These are phyloP conservation scores for Oikopleura dioica DNA, from an alignment of 23 tunicate genomes.

Conservation along the genomic window DNA sequence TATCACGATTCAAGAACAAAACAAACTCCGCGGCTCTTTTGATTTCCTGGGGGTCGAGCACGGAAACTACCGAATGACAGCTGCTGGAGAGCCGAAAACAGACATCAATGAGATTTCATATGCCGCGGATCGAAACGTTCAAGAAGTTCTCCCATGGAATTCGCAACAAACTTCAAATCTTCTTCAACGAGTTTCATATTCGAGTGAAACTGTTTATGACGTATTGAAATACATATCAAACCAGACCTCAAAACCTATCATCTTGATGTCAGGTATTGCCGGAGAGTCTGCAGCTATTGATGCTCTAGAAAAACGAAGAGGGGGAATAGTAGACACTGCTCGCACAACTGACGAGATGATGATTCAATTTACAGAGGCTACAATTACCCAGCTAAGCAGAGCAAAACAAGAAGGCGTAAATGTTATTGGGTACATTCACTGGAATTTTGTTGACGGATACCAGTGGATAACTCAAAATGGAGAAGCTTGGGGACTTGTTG, in stretches of 20 bases:
- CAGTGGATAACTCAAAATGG: neutral
- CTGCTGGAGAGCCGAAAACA: neutral
- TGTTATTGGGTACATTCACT: neutral
- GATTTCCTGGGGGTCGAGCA: conserved; percentile 55
- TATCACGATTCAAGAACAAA: conserved; percentile 16
- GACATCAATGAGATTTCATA: neutral
- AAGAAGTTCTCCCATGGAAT: neutral
- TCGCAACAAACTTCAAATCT: neutral
- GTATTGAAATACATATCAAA: neutral
- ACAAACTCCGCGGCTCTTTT: neutral
- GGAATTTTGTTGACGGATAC: neutral
- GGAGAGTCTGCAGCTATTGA: neutral
- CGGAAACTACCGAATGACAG: neutral
- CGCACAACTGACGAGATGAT: too few species aligned
- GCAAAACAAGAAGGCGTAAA: neutral
- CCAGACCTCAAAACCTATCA: neutral
- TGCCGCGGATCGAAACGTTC: neutral
- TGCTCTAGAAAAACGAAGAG: neutral
- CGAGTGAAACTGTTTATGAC: neutral
- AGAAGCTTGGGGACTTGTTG: neutral
- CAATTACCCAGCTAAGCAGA: neutral
- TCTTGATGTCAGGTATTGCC: neutral
- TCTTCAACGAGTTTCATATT: neutral
- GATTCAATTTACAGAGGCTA: too few species aligned
- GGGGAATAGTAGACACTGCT: too few species aligned